A percentile compares a stretch with the other conserved stretches of the same genome.
Evolutionary conservation across 2,797 vertebrate species (phyloP).

Genomic region (Agapornis canus): DNA sequence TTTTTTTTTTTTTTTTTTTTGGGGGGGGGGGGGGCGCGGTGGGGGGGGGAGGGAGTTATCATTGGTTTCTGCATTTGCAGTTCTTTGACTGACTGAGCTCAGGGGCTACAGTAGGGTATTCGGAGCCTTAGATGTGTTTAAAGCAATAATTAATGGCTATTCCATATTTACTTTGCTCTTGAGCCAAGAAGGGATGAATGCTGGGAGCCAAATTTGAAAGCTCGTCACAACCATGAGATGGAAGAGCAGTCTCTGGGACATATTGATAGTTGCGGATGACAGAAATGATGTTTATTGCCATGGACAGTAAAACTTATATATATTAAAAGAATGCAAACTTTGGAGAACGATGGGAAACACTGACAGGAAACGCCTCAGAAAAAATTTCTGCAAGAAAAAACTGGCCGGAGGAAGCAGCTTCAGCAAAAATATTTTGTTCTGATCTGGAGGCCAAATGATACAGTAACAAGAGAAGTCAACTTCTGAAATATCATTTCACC

Average conservation of each 20-base stretch:
- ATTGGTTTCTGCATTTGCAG: neutral
- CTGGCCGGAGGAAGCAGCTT: constrained; percentile 29
- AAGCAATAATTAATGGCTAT: constrained; percentile 59
- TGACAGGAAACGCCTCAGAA: constrained; percentile 59
- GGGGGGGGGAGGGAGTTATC: neutral
- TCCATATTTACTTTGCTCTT: constrained; percentile 58
- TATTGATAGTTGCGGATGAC: constrained; percentile 66
- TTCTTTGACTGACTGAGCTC: constrained; percentile 12
- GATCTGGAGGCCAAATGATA: constrained; percentile 28
- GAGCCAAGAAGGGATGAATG: constrained; percentile 54
- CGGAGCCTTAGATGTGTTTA: constrained; percentile 27
- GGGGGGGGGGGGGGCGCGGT: too few relatives aligned
- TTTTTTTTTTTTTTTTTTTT: too few relatives aligned
- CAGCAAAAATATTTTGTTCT: constrained; percentile 57
- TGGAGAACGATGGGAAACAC: constrained; percentile 26
- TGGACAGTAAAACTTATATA: constrained; percentile 66
- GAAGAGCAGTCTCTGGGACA: constrained; percentile 57
- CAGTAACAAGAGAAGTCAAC: neutral
- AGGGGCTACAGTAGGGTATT: neutral
- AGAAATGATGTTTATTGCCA: constrained; percentile 69
- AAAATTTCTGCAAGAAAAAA: constrained; percentile 38
- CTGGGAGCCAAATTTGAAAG: constrained; percentile 73
- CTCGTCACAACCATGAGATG: constrained; percentile 34
- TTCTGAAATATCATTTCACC: neutral
- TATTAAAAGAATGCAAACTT: constrained; percentile 63